Base-by-base conservation (phyloP, 2,113 vertebrate species). In the Girardinichthys multiradiatus region DNA sequence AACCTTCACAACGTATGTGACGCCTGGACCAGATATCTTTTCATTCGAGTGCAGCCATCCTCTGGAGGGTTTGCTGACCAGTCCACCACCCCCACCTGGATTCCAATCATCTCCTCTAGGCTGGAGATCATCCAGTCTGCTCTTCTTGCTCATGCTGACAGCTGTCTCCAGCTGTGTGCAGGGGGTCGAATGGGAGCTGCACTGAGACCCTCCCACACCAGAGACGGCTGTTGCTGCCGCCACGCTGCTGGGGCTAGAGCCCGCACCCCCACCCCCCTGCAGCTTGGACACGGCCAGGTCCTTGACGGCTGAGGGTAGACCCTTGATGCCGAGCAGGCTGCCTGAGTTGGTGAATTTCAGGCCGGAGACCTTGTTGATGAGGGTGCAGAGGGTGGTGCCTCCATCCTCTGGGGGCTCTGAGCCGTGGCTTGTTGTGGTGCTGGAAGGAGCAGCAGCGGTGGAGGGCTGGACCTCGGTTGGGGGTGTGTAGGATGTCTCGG, bases 331-430 rank as follows among this genome's bases (percentile, higher is more conserved):
- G 86, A 96, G 93, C 91, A 98, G 90, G 92, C 95, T 95, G 87
- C 95, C 93, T 0, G 97, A 96, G 92, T 95, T 96, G 93, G 96
- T 95, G 86, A 98, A 96, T 95, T 99, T 99, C 94, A 99, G 93
- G 96, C 95, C 94, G 93, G 97, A 98, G 95, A 98, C 96, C 95
- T 97, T 99, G 93, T 98, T 97, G 91, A 99, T 97, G 92, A 99
- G 96, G 70, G 96, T 97, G 76, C 97, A 98, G 86, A 98, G 94
- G 91, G 96, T 94, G 91, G 94, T 97, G 88, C 96, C 92, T 93
- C 97, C 97, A 97, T 99, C 97, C 89, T 98, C 97, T 71, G 95
- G 95, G 91, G 94, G 94, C 75, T 96, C 95, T 66, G 95, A 78
- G 81, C 87, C 77, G 64, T 89, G 89, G 85, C 82, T 15, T 81